phyloP scores from a whole-genome alignment of 2,888 invertebrate genomes.

The Hyposoter didymator region DNA sequence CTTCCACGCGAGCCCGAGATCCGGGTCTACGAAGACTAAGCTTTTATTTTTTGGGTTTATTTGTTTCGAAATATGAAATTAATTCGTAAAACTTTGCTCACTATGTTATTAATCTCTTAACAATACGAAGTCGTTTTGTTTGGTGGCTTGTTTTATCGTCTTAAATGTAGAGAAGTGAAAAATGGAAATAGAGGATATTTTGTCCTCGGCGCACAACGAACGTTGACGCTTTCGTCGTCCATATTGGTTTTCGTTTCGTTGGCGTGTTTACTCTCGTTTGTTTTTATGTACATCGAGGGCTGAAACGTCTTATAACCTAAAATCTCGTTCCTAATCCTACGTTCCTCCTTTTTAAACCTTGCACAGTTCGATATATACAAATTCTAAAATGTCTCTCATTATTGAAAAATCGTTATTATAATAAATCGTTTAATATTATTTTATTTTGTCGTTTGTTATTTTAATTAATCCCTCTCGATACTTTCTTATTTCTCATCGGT shows the following conservation, averaged over 20 bases:
- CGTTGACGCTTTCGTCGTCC: constrained; percentile 11
- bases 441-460: constrained; percentile 53
- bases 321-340: constrained; percentile 63
- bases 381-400: constrained; percentile 81
- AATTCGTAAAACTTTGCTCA: constrained; percentile 46
- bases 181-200: constrained; percentile 65
- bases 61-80: constrained; percentile 28
- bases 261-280: constrained; percentile 27
- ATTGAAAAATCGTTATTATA: constrained; percentile 77
- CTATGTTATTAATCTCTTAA: constrained; percentile 47
- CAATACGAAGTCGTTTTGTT: constrained; percentile 52
- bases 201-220: constrained; percentile 51
- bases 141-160: constrained; percentile 15
- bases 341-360: constrained; percentile 69
- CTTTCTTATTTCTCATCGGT: constrained; percentile 23
- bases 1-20: constrained; percentile 55
- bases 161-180: constrained; percentile 64
- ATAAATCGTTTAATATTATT: constrained; percentile 68
- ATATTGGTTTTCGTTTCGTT: not conserved
- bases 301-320: constrained; percentile 62
- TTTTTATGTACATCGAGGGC: constrained; percentile 67
- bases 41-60: constrained; percentile 35
- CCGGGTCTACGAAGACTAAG: constrained; percentile 52
- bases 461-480: constrained; percentile 46
- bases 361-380: constrained; percentile 81